phyloP scores from a whole-genome alignment of 2,113 vertebrate species.

The Salvator merianae region DNA sequence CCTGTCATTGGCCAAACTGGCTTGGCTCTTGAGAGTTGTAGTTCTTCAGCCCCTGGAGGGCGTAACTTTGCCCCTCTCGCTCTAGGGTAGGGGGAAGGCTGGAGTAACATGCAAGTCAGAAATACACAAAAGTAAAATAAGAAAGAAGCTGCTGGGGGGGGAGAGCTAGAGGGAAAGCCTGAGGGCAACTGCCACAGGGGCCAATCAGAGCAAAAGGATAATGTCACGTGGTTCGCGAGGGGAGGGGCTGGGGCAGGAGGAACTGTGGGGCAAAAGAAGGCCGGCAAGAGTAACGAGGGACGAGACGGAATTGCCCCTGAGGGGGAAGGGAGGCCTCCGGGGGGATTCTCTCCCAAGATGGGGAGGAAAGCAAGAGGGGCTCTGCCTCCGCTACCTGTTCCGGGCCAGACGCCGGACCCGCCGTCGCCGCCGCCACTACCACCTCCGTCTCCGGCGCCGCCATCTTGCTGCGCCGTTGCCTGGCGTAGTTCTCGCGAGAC shows the following conservation, averaged over 20 bases:
- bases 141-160: background rate
- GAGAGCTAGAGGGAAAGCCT: background rate
- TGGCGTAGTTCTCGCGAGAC: conserved; percentile 35
- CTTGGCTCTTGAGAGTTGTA: too few relatives aligned
- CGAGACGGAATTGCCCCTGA: background rate
- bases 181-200: background rate
- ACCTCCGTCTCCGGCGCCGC: conserved; percentile 40
- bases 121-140: background rate
- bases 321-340: background rate
- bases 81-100: too few relatives aligned
- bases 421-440: background rate
- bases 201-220: background rate
- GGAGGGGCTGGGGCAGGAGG: background rate
- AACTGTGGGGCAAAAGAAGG: background rate
- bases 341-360: background rate
- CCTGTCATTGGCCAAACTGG: too few relatives aligned
- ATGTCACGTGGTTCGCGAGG: background rate
- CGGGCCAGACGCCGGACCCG: background rate
- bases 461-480: conserved; percentile 41
- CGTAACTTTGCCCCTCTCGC: too few relatives aligned
- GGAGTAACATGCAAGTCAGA: background rate
- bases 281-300: background rate
- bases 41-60: too few relatives aligned
- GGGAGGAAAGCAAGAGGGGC: background rate
- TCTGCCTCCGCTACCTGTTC: conserved; percentile 8